Percentiles rank a stretch among this genome's conserved stretches.
phyloP scores from a whole-genome alignment of 2,888 invertebrate genomes.

The Morinoia aosen region DNA sequence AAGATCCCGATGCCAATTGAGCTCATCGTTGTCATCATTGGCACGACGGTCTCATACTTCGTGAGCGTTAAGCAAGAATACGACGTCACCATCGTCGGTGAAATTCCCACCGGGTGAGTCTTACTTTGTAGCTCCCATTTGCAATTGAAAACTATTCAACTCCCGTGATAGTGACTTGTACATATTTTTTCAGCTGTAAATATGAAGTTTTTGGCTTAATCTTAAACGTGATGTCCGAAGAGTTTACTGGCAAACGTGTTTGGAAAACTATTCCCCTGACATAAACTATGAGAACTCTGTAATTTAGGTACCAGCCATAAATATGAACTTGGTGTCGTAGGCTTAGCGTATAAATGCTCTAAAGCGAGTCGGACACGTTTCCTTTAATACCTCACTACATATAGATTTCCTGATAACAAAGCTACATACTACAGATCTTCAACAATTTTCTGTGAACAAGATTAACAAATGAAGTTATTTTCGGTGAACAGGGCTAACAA shows the following conservation, averaged over 20 bases:
- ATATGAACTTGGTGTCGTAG: background rate
- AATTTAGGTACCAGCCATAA: background rate
- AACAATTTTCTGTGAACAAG: too few species aligned
- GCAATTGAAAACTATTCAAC: background rate
- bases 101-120: slow-evolving; percentile 86
- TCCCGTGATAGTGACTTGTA: background rate
- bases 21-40: slow-evolving; percentile 81
- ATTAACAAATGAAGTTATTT: too few species aligned
- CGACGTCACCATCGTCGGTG: slow-evolving; percentile 79
- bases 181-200: background rate
- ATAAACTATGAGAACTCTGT: background rate
- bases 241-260: background rate
- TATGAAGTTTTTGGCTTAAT: background rate
- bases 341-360: background rate
- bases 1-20: slow-evolving; percentile 87
- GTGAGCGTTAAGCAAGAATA: slow-evolving; percentile 76
- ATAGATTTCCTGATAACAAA: too few species aligned
- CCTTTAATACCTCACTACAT: too few species aligned
- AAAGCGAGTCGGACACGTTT: too few species aligned
- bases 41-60: slow-evolving; percentile 80
- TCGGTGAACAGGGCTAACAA: too few species aligned
- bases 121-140: background rate
- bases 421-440: too few species aligned
- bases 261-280: background rate
- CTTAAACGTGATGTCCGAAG: background rate